phyloP scores from a whole-genome alignment of 2,113 vertebrate species.

The Catharus bicknelli region DNA sequence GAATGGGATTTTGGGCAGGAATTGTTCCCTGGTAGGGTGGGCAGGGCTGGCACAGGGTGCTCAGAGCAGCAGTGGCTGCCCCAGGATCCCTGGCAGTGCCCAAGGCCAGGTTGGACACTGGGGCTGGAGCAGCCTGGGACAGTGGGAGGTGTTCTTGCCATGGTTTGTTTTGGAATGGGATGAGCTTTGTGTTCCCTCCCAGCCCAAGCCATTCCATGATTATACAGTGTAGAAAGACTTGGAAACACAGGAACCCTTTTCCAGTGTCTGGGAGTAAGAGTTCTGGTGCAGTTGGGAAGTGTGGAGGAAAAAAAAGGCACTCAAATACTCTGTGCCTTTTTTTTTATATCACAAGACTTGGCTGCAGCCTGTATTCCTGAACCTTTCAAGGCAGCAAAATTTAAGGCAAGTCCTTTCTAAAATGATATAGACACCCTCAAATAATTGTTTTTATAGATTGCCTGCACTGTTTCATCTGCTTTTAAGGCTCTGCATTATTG shows the following conservation, averaged over 20 bases:
- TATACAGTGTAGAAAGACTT: neutral
- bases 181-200: rapidly evolving
- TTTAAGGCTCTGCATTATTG: neutral
- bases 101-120: neutral
- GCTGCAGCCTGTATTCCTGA: neutral
- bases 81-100: neutral
- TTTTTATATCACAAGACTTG: rapidly evolving
- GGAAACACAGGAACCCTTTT: neutral
- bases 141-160: neutral
- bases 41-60: neutral
- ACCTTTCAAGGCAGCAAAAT: neutral
- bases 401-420: neutral
- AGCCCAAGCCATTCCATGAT: neutral
- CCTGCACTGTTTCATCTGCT: neutral
- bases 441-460: neutral
- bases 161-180: rapidly evolving
- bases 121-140: neutral
- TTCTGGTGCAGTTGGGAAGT: neutral
- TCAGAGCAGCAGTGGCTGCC: neutral
- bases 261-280: neutral
- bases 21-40: neutral
- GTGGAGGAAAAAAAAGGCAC: neutral
- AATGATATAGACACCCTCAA: neutral
- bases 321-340: neutral
- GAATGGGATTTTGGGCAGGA: neutral